phyloP scores from a whole-genome alignment of 2,797 vertebrate species.

The Sternotherus odoratus region DNA sequence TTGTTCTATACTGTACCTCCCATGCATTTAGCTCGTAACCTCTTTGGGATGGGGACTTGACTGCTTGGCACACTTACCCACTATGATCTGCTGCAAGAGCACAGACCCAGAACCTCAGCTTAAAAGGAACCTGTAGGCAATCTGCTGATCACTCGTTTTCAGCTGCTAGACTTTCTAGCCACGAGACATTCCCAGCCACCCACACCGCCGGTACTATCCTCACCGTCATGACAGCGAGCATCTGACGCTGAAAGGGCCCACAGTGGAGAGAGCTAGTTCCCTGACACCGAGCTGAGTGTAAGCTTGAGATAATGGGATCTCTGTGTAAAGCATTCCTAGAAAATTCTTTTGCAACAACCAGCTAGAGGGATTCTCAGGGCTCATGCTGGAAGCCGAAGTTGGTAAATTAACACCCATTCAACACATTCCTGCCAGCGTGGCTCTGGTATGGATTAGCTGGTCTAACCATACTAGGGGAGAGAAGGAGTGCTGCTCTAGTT shows the following conservation, averaged over 20 bases:
- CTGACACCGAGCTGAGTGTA: too few species aligned
- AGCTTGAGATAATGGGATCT: neutral
- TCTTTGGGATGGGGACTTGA: accelerated
- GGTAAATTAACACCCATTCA: too few species aligned
- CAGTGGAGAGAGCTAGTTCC: neutral
- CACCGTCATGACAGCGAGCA: neutral
- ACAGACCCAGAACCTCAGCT: neutral
- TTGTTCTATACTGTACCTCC: neutral
- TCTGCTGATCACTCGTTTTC: neutral
- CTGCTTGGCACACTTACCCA: neutral
- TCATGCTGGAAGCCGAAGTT: too few species aligned
- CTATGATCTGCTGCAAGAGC: neutral
- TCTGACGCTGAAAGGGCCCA: neutral
- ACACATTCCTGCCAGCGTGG: too few species aligned
- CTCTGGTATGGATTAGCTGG: neutral
- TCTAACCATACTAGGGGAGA: neutral
- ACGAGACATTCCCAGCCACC: neutral
- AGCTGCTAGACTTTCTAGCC: neutral
- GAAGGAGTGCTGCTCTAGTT: neutral
- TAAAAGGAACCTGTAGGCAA: neutral
- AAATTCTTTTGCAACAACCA: neutral
- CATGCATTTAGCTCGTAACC: neutral
- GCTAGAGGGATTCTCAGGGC: neutral
- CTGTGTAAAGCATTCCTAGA: neutral
- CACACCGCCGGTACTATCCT: accelerated